Conservation (phyloP, 2,113 vertebrate species). For the Mastomys natalensis region DNA sequence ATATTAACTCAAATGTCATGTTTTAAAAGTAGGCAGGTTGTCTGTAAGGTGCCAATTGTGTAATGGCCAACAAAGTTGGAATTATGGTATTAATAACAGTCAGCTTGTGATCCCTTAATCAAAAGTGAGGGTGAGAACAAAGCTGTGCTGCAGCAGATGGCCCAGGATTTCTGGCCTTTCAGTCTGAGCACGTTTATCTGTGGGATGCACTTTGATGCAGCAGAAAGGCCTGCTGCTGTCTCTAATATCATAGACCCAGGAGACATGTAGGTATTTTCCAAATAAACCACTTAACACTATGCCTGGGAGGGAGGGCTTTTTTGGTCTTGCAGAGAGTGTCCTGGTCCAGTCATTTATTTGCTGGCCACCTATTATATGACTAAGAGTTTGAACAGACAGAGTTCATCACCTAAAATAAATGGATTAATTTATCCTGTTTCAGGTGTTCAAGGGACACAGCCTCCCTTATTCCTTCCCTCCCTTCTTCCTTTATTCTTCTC, state of each 20-base stretch:
- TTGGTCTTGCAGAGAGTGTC: not conserved
- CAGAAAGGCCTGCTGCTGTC: not conserved
- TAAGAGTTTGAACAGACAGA: not conserved
- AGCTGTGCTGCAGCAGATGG: not conserved
- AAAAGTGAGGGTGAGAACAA: not conserved
- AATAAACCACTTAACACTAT: not conserved
- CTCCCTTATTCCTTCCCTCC: not conserved
- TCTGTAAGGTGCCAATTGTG: not conserved
- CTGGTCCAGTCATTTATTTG: not conserved
- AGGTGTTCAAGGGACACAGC: no score
- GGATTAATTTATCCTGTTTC: not conserved
- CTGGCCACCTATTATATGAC: not conserved
- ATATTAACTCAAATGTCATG: not conserved
- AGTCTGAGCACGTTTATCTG: not conserved
- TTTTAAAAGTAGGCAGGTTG: constrained; percentile 44
- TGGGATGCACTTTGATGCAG: not conserved
- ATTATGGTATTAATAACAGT: not conserved
- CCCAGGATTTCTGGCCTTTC: not conserved
- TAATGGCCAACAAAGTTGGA: not conserved
- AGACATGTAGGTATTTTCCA: constrained; percentile 27
- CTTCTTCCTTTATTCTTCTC: not conserved
- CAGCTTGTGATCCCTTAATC: constrained; percentile 35
- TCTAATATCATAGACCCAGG: not conserved
- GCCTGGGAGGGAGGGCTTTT: not conserved
- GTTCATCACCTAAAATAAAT: not conserved